Percentiles rank a stretch among this genome's conserved stretches.
phyloP scores from a whole-genome alignment of 2,113 vertebrate genomes.

The Zeus faber region DNA sequence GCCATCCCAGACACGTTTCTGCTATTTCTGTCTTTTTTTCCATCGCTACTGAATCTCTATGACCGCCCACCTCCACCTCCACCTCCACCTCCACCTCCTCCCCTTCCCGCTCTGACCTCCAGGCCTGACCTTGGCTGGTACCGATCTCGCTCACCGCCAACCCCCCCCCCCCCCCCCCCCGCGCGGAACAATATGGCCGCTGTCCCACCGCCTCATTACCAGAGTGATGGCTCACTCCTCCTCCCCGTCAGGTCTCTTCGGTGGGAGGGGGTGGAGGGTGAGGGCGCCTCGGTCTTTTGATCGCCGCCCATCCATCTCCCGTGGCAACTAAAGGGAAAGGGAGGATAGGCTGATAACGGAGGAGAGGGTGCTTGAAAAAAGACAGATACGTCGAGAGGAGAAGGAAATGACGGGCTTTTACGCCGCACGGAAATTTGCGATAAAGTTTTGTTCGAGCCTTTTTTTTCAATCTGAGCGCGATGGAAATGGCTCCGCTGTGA shows the following conservation, averaged over 20 bases:
- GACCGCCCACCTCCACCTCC: not conserved
- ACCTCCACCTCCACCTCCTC: not conserved
- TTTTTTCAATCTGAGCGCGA: too few relatives aligned
- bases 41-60: not conserved
- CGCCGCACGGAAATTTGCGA: too few relatives aligned
- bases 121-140: not conserved
- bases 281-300: too few relatives aligned
- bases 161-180: too few relatives aligned
- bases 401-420: not conserved
- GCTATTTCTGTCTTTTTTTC: constrained; percentile 1
- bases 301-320: not conserved
- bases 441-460: too few relatives aligned
- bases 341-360: not conserved
- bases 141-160: not conserved
- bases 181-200: too few relatives aligned
- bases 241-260: not conserved
- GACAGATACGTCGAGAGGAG: too few relatives aligned
- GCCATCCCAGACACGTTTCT: not conserved
- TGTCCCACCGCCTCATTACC: not conserved
- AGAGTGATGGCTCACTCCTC: not conserved
- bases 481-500: too few relatives aligned
- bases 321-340: not conserved
- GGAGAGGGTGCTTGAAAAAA: not conserved
- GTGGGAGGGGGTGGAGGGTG: not conserved
- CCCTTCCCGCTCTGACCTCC: not conserved